These are phyloP conservation scores for Drosophila maculinotata DNA, from an alignment of 2,888 invertebrate genomes.

Conservation along the genomic window DNA sequence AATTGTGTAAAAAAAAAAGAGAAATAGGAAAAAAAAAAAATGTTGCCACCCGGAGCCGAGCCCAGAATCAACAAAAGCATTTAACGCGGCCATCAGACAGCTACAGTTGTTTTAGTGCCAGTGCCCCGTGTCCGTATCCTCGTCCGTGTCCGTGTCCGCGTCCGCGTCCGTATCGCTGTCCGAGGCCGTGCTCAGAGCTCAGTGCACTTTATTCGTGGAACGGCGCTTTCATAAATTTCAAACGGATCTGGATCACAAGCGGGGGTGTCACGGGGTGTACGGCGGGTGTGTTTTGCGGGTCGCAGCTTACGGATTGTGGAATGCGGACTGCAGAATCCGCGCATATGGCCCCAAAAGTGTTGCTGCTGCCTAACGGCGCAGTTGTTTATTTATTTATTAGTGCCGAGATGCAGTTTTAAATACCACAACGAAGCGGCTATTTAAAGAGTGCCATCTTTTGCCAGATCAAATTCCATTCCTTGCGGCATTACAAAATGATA, in stretches of 20 bases:
- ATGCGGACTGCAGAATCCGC: slow-evolving; percentile 1
- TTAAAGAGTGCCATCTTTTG: slow-evolving; percentile 23
- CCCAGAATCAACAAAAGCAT: slow-evolving; percentile 78
- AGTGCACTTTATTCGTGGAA: slow-evolving; percentile 64
- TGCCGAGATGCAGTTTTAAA: slow-evolving; percentile 71
- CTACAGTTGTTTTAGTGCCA: slow-evolving; percentile 74
- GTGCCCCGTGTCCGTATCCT: not conserved
- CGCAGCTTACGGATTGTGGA: not conserved
- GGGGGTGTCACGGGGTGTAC: not conserved
- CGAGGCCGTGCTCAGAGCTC: slow-evolving; percentile 38
- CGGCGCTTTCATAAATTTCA: slow-evolving; percentile 71
- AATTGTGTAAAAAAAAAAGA: slow-evolving; percentile 50
- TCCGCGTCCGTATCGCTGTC: slow-evolving; percentile 7
- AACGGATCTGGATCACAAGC: slow-evolving; percentile 39
- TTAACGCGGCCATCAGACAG: slow-evolving; percentile 73
- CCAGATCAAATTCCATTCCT: slow-evolving; percentile 28
- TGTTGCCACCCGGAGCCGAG: slow-evolving; percentile 36
- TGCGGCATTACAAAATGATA: not conserved
- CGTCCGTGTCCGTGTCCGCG: not conserved
- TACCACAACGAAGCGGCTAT: slow-evolving; percentile 41
- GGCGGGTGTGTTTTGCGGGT: not conserved
- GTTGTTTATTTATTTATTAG: slow-evolving; percentile 76
- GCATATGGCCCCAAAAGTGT: slow-evolving; percentile 45
- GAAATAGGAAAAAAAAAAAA: not conserved
- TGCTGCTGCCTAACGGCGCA: slow-evolving; percentile 12